Evolutionary conservation across 2,797 vertebrate genomes (phyloP).

Genomic region (Sebastes dallii): DNA sequence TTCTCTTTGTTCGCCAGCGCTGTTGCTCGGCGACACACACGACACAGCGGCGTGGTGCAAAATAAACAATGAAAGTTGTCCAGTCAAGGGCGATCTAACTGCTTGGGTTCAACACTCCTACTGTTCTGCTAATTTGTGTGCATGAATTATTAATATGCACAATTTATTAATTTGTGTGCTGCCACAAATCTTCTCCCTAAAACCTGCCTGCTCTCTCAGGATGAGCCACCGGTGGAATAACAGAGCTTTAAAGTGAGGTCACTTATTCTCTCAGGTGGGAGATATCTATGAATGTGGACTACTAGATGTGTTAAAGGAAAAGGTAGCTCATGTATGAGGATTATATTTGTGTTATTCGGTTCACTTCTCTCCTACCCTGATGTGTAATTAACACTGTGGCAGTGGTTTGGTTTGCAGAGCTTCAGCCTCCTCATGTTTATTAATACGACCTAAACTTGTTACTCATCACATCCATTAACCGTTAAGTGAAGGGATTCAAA

Average conservation of each 20-base stretch:
- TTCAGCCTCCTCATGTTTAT: constrained; percentile 25
- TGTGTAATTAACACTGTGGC: background rate
- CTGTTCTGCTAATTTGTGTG: constrained; percentile 4
- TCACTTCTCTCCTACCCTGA: background rate
- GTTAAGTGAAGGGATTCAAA: constrained; percentile 14
- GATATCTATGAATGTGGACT: background rate
- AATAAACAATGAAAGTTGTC: background rate
- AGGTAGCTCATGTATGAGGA: background rate
- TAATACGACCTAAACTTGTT: constrained; percentile 23
- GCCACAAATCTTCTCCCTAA: background rate
- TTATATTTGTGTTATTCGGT: background rate
- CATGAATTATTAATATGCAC: constrained; percentile 30
- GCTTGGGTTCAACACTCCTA: background rate
- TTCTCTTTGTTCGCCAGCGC: background rate
- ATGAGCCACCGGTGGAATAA: background rate
- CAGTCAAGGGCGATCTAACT: constrained; percentile 9
- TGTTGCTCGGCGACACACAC: background rate
- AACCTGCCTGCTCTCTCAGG: background rate
- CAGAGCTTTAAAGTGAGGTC: background rate
- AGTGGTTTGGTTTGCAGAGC: background rate
- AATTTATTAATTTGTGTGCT: constrained; percentile 6
- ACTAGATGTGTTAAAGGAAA: background rate
- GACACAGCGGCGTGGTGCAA: background rate
- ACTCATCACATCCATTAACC: constrained; percentile 12
- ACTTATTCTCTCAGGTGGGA: background rate